Percentiles rank a stretch among this genome's conserved stretches.
Conservation (phyloP, 2,888 invertebrate genomes). For the Pheosia tremula region DNA sequence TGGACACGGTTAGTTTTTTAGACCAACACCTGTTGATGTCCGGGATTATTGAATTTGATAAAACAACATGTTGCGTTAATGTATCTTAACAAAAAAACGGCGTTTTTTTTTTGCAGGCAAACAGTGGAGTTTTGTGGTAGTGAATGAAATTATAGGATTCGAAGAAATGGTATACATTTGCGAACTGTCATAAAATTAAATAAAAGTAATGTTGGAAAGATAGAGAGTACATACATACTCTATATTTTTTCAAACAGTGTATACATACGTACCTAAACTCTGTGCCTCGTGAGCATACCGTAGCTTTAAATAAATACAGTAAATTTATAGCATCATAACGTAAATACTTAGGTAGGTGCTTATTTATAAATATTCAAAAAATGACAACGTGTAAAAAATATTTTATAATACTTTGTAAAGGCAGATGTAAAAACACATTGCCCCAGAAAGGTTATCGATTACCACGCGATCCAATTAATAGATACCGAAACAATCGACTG, state of each 20-base stretch:
- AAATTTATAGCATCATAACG: no score
- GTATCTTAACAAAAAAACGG: conserved; percentile 37
- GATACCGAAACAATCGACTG: conserved; percentile 79
- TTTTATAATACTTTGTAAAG: conserved; percentile 46
- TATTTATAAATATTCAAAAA: no score
- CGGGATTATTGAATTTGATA: conserved; percentile 67
- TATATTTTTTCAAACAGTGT: no score
- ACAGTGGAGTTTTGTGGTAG: conserved; percentile 30
- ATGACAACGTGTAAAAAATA: conserved; percentile 20
- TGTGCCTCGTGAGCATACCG: background rate
- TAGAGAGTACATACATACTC: background rate
- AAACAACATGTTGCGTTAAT: conserved; percentile 58
- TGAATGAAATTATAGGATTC: conserved; percentile 16
- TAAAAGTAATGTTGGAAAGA: conserved; percentile 10
- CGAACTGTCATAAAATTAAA: conserved; percentile 19
- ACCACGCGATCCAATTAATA: conserved; percentile 82
- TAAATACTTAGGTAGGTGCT: no score
- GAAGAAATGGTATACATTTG: conserved; percentile 6
- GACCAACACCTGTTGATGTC: conserved; percentile 68
- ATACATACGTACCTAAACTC: no score
- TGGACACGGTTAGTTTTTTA: conserved; percentile 74
- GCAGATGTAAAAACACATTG: conserved; percentile 79
- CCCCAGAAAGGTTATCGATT: conserved; percentile 78
- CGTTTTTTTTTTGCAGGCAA: conserved; percentile 26
- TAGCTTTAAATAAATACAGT: no score